Conservation (phyloP, 1,140 invertebrate species). For the Tetranychus cinnabarinus region DNA sequence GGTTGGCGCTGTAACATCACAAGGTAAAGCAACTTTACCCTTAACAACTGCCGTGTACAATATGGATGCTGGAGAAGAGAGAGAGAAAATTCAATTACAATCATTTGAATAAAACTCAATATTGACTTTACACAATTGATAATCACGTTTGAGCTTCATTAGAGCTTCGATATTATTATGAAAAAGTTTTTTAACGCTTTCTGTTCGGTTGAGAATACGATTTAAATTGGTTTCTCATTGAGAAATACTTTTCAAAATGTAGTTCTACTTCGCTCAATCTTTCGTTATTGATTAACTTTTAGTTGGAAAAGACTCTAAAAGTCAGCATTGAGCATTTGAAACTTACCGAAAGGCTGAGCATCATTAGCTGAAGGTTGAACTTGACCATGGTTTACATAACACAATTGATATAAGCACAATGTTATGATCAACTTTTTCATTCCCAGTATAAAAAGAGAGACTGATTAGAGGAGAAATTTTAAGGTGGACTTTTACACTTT, state of each 20-base stretch:
- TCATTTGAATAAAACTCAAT: no score
- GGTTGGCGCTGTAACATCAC: slow-evolving; percentile 46
- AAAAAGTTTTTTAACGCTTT: not conserved
- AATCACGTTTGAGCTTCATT: not conserved
- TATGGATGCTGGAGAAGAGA: slow-evolving; percentile 15
- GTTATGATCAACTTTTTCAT: no score
- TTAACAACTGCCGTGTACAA: slow-evolving; percentile 34
- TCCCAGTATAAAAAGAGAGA: no score
- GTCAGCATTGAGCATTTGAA: not conserved
- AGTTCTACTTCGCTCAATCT: no score
- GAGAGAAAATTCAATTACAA: slow-evolving; percentile 1
- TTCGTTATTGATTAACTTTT: not conserved
- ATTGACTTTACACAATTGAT: not conserved
- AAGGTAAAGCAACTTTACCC: slow-evolving; percentile 49
- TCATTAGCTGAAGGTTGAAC: not conserved
- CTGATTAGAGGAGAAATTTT: no score
- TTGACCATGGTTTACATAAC: not conserved
- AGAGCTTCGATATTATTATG: not conserved
- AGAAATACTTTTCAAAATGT: not conserved
- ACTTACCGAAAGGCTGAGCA: not conserved
- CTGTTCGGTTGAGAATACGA: not conserved
- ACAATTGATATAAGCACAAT: no score
- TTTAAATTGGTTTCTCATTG: not conserved
- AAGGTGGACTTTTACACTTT: no score
- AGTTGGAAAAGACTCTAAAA: not conserved